Evolutionary conservation across 2,797 vertebrate genomes (phyloP).

Genomic region (Propithecus perrieri): DNA sequence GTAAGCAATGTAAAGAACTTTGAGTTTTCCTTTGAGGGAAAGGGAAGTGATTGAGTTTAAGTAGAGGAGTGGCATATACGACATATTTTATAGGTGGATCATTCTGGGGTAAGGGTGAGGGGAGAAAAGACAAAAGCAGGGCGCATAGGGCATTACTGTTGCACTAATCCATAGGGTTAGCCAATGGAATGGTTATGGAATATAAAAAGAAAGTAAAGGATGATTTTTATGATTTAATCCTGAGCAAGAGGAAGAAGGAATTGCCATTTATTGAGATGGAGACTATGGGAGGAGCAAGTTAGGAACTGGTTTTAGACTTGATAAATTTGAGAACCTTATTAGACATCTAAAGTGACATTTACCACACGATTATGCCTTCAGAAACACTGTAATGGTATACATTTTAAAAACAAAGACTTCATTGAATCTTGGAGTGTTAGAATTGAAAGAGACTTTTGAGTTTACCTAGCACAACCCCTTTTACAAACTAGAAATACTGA

Average conservation of each 20-base stretch:
- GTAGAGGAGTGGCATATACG: neutral
- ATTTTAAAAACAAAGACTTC: neutral
- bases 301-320: neutral
- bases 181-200: neutral
- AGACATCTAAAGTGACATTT: neutral
- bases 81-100: neutral
- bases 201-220: neutral
- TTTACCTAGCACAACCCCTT: neutral
- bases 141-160: neutral
- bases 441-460: neutral
- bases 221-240: neutral
- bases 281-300: neutral
- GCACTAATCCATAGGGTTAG: neutral
- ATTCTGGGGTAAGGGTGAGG: neutral
- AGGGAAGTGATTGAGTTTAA: neutral
- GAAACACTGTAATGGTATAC: neutral
- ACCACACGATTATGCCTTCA: neutral
- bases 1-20: neutral
- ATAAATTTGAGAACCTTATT: neutral
- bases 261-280: neutral
- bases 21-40: neutral
- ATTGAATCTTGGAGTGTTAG: neutral
- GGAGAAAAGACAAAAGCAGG: neutral
- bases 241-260: neutral
- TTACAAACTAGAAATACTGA: neutral